Evolutionary conservation across 2,113 vertebrate genomes (phyloP).

Genomic region (Gallinago paraguaiae): DNA sequence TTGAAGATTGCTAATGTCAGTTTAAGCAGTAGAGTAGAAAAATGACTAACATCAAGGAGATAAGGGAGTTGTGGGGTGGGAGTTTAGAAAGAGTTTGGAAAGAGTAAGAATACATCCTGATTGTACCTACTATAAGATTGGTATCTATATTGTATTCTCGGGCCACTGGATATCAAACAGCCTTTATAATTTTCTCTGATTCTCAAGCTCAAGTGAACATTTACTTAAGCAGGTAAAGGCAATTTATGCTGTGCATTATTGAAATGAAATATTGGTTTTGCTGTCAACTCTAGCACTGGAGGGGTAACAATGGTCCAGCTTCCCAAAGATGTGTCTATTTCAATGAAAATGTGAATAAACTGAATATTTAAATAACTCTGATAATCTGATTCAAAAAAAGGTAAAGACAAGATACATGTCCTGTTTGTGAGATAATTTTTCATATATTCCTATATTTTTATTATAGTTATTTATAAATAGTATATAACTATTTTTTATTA

Average conservation of each 20-base stretch:
- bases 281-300: background rate
- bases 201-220: background rate
- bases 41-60: background rate
- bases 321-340: background rate
- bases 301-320: background rate
- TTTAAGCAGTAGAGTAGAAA: background rate
- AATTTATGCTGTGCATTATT: background rate
- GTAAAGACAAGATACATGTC: background rate
- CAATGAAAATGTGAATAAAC: background rate
- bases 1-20: background rate
- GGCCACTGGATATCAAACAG: background rate
- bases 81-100: background rate
- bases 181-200: background rate
- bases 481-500: no score
- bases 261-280: background rate
- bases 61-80: rapidly evolving
- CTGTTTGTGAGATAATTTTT: background rate
- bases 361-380: background rate
- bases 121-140: background rate
- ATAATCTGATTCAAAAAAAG: background rate
- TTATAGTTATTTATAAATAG: no score
- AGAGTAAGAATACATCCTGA: background rate
- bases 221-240: background rate
- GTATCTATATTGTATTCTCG: background rate
- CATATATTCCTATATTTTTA: no score